Evolutionary conservation across 2,797 vertebrate genomes (phyloP).

Genomic region (Anabacerthia variegaticeps): DNA sequence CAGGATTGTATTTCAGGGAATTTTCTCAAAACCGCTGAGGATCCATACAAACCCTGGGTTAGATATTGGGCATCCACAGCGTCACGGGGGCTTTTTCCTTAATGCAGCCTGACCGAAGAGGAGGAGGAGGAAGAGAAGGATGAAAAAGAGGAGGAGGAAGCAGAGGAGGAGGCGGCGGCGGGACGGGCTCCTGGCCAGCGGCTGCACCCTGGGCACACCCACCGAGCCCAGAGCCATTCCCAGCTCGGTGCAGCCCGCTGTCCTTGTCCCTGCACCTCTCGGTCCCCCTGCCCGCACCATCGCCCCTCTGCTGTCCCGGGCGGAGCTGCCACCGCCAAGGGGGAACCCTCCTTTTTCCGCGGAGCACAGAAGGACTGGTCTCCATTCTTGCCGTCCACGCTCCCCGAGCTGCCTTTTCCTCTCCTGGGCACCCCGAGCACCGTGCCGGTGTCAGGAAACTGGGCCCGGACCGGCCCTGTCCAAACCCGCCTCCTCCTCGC

Average conservation of each 20-base stretch:
- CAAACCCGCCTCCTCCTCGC: not conserved
- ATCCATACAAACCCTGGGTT: not conserved
- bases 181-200: not conserved
- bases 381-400: not conserved
- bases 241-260: not conserved
- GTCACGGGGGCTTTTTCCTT: fast-evolving
- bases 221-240: fast-evolving
- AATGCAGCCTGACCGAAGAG: not conserved
- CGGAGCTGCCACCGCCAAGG: not conserved
- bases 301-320: no score
- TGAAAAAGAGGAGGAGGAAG: no score
- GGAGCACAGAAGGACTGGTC: fast-evolving
- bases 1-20: not conserved
- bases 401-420: not conserved
- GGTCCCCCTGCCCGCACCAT: no score
- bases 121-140: no score
- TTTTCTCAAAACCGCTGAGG: not conserved
- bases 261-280: no score
- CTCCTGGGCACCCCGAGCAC: not conserved
- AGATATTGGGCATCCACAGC: not conserved
- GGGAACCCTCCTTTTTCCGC: not conserved
- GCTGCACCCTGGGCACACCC: not conserved
- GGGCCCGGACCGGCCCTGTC: fast-evolving
- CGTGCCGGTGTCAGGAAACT: not conserved
- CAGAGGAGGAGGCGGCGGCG: no score